Evolutionary conservation across 2,797 vertebrate genomes (phyloP), one percentile per base, ranked within the genome.

Genomic region (Enteromius argenteus): DNA sequence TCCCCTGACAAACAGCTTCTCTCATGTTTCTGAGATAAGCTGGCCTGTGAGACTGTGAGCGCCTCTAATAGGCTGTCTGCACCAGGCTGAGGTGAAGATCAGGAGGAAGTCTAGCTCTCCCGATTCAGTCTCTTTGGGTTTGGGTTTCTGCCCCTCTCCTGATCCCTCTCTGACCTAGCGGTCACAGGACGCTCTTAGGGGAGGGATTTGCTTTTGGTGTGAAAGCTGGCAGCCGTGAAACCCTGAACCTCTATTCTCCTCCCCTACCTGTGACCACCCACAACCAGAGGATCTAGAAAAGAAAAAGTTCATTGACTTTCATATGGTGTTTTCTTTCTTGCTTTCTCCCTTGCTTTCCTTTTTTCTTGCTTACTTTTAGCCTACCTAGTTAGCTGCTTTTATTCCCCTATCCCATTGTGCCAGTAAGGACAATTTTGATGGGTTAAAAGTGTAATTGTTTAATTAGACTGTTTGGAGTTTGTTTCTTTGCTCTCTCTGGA

Each of bases 1-100:
- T 69, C 56, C 84, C 58, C 62, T 60, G 79, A 76, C 86, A 80
- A 87, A 80, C 86, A 42, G 53, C 53, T 76, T 76, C 74, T 80
- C 83, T 87, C 86, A 78, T 66, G 83, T 84, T 84, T 75, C 86
- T 77, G 49, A 84, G 82, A 84, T 86, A 86, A 86, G 86, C 49
- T 19, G 67, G 39, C 85, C 78, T 44, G 71, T 80, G 71, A 72
- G 80, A 87, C 72, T 51, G 19, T 67, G 42, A 81, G 53, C 56
- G 69, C 37, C 46, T 82, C 60, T 74, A 75, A 75, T 75, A 82
- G 46, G 35, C 35, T 58, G 69, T 67, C 84, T 85, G 49, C 32
- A 60, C 7, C 32, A 46, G 62, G 21, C 53, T 39, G 78, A 81
- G 78, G 78, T 73, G 64, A 44, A 84, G 79, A 84, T 80, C 76